Percentiles rank a stretch among this genome's conserved stretches.
These are phyloP conservation scores for Hyperoplus lanceolatus DNA, from an alignment of 2,797 vertebrate genomes.

Conservation along the genomic window DNA sequence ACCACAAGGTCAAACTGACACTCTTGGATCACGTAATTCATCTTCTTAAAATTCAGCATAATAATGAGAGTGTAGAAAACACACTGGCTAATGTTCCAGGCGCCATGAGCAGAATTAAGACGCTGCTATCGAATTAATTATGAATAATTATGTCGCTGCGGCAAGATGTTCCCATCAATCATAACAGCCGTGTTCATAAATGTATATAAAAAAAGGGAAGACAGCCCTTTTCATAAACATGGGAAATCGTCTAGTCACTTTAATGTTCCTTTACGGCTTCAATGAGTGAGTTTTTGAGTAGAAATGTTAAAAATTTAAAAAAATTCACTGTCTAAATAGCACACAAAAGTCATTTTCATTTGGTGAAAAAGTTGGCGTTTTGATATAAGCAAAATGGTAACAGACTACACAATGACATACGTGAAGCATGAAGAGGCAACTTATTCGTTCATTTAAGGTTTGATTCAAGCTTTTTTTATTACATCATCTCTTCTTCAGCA, in stretches of 20 bases:
- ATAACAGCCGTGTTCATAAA: conserved; percentile 26
- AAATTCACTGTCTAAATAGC: too few relatives aligned
- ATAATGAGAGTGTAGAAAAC: conserved; percentile 9
- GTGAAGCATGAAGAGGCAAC: too few relatives aligned
- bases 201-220: not conserved
- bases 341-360: too few relatives aligned
- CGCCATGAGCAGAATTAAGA: conserved; percentile 32
- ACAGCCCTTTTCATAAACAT: not conserved
- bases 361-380: too few relatives aligned
- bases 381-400: too few relatives aligned
- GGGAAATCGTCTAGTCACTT: not conserved
- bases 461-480: too few relatives aligned
- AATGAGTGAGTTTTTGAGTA: not conserved
- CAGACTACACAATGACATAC: too few relatives aligned
- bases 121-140: conserved; percentile 48
- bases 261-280: not conserved
- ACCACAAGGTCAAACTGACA: conserved; percentile 7
- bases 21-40: not conserved
- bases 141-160: conserved; percentile 35
- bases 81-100: conserved; percentile 12
- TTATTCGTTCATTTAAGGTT: too few relatives aligned
- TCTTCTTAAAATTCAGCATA: conserved; percentile 3
- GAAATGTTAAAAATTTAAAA: too few relatives aligned
- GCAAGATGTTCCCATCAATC: conserved; percentile 42
- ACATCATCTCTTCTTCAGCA: too few relatives aligned